These are phyloP conservation scores for Ondatra zibethicus DNA, from an alignment of 2,113 vertebrate species.

Conservation along the genomic window DNA sequence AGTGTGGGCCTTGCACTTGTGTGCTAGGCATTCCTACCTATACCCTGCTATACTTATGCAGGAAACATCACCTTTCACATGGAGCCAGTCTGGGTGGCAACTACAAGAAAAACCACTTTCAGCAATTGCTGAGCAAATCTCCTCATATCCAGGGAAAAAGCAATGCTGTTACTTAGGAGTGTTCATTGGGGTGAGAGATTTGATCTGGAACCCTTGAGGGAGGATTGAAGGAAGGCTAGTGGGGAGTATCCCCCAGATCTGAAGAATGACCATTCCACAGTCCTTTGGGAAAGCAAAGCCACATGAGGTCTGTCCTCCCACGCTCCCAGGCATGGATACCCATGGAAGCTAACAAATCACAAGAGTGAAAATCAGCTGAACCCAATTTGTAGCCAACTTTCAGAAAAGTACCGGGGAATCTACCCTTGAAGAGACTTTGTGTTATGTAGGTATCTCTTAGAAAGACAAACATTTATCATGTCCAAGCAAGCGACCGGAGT, in stretches of 20 bases:
- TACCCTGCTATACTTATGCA: neutral
- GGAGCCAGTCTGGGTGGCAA: neutral
- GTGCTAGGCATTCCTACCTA: neutral
- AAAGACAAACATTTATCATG: neutral
- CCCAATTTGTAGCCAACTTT: fast-evolving
- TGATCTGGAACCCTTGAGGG: neutral
- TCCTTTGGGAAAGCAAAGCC: neutral
- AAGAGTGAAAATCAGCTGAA: neutral
- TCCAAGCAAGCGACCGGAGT: neutral
- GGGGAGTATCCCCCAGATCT: neutral
- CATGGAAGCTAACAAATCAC: neutral
- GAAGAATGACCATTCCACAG: neutral
- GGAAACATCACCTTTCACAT: neutral
- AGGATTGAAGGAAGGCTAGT: neutral
- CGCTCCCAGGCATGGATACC: neutral
- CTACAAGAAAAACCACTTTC: neutral
- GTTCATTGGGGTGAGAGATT: neutral
- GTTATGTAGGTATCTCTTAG: neutral
- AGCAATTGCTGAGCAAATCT: neutral
- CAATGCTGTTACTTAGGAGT: neutral
- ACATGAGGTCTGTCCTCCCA: neutral
- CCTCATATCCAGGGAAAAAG: neutral
- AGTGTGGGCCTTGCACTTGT: too few species aligned
- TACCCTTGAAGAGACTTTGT: neutral
- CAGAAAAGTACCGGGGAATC: neutral